Evolutionary conservation across 2,113 vertebrate species (phyloP).

Genomic region (Dasypus novemcinctus): DNA sequence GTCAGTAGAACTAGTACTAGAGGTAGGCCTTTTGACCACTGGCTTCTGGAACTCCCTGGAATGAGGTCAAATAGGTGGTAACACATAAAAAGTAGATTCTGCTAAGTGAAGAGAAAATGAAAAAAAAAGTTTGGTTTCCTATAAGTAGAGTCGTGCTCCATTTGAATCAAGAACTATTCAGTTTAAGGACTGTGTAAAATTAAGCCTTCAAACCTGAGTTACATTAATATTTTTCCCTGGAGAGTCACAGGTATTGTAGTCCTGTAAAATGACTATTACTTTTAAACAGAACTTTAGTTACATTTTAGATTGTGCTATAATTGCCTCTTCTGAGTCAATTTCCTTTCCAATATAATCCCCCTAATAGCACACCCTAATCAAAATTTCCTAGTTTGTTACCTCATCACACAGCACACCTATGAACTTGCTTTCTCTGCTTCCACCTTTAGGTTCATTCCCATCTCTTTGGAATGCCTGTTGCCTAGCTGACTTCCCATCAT

Average conservation of each 20-base stretch:
- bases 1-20: neutral
- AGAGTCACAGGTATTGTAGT: neutral
- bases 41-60: neutral
- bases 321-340: neutral
- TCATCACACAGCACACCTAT: neutral
- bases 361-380: neutral
- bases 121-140: neutral
- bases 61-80: neutral
- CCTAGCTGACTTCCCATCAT: neutral
- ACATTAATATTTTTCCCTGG: neutral
- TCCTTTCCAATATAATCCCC: neutral
- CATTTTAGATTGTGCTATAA: neutral
- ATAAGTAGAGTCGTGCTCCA: neutral
- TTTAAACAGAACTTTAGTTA: slow-evolving; percentile 23
- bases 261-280: neutral
- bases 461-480: neutral
- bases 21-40: neutral
- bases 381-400: neutral
- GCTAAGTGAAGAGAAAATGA: slow-evolving; percentile 6
- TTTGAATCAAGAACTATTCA: slow-evolving; percentile 11
- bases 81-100: neutral
- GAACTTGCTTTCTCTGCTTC: neutral
- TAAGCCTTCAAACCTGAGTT: slow-evolving; percentile 33
- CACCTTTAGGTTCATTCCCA: neutral
- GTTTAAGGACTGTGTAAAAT: slow-evolving; percentile 31